These are phyloP conservation scores for Athene noctua DNA, from an alignment of 2,113 vertebrate species.

Conservation along the genomic window DNA sequence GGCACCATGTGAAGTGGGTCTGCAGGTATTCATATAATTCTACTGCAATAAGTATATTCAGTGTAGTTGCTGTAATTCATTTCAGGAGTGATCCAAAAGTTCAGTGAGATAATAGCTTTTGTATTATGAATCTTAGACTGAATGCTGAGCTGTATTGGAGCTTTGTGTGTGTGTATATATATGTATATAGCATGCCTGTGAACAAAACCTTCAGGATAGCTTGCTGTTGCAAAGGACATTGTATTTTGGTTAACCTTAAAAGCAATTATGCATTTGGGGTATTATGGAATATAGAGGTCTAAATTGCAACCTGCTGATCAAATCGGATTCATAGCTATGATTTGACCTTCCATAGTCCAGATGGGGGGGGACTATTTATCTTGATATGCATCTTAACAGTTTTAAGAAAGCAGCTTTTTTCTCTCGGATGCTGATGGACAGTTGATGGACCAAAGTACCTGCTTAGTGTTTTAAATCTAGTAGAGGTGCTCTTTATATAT, in stretches of 20 bases:
- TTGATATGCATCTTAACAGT: neutral
- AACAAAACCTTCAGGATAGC: neutral
- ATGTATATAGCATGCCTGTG: neutral
- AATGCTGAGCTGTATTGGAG: neutral
- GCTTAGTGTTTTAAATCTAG: neutral
- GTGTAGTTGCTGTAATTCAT: neutral
- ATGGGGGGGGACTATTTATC: neutral
- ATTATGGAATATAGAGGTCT: neutral
- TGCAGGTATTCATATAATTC: rapidly evolving
- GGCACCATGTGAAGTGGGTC: neutral
- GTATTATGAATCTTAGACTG: neutral
- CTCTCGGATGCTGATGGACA: neutral
- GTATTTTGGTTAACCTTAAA: neutral
- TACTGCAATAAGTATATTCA: neutral
- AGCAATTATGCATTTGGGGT: neutral
- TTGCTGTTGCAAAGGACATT: neutral
- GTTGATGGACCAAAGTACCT: neutral
- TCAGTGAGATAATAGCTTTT: neutral
- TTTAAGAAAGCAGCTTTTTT: neutral
- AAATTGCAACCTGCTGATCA: neutral
- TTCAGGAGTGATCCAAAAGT: neutral
- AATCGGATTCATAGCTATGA: neutral
- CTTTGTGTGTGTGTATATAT: neutral
- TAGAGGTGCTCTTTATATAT: neutral
- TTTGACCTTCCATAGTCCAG: neutral